Evolutionary conservation across 2,113 vertebrate species (phyloP), one percentile per base, ranked within the genome.

Genomic region (Progne subis): DNA sequence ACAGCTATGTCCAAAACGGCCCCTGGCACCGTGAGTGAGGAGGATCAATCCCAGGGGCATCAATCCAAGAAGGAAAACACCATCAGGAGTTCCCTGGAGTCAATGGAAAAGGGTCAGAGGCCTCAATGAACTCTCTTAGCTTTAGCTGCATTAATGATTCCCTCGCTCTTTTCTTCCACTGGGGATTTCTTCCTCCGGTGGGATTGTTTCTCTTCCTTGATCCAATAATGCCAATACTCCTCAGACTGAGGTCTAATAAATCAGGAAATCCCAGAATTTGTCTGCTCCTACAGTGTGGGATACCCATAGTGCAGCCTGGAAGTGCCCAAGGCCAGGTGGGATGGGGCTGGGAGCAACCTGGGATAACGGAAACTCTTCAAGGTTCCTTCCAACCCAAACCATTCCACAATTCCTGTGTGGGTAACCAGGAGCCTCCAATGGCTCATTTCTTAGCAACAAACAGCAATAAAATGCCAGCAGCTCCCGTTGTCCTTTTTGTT

Each of bases 21-120:
- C n/a, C 32, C 59, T 43, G 64, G 17, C 32, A 31, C 69, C 0
- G 0, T 4, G 11, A 78, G 57, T 6, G 2, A 0, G 2, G 46
- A 12, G 16, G 29, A 46, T 4, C 37, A 37, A 1, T 34, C 4
- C 1, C 77, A 32, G 64, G 34, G 16, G 6, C 39, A 6, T 56
- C 41, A 15, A 4, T 63, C 32, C 18, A 34, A 52, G 41, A 31
- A 52, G 31, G 43, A 88, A 41, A 94, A 53, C 69, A 37, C 24
- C 41, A 18, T 0, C 13, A 34, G 47, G 41, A 43, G 5, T 47
- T 86, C 52, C 53, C 44, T 12, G 1, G 10, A 49, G 39, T 37
- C 67, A 8, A 3, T 7, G 14, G 25, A 39, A 83, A 84, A 61
- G 9, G 21, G 8, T n/a, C 49, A 61, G 44, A 59, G 67, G 7